Percentiles rank a stretch among this genome's conserved stretches.
Evolutionary conservation across 2,797 vertebrate genomes (phyloP).

Genomic region (Vireo griseus): DNA sequence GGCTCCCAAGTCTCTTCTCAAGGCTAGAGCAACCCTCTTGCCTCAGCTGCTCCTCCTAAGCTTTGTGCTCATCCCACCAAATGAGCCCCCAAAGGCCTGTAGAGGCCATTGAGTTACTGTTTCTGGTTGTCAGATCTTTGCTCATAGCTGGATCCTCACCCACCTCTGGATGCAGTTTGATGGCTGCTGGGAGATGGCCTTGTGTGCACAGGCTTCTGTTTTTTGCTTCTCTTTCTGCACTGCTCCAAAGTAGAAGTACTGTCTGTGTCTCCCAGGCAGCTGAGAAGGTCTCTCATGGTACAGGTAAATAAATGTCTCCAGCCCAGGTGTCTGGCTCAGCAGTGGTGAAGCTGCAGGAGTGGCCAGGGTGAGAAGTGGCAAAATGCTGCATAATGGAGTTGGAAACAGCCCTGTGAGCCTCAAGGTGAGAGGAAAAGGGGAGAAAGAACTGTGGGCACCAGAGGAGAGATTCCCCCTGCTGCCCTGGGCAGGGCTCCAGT

Average conservation of each 20-base stretch:
- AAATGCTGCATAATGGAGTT: not conserved
- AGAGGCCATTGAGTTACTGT: not conserved
- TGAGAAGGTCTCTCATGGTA: rapidly evolving
- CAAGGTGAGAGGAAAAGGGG: no score
- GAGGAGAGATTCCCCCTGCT: not conserved
- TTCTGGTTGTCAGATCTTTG: not conserved
- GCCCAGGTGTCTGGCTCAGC: not conserved
- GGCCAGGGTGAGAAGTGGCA: not conserved
- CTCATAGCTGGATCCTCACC: not conserved
- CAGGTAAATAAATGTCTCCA: not conserved
- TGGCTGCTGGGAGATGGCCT: not conserved
- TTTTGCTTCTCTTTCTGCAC: not conserved
- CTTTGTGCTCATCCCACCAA: not conserved
- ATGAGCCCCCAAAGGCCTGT: not conserved
- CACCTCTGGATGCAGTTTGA: not conserved
- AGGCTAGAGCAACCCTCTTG: not conserved
- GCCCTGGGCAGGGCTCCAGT: not conserved
- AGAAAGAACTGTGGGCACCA: no score
- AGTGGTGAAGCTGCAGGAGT: not conserved
- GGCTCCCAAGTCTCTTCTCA: not conserved
- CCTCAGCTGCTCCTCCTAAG: not conserved
- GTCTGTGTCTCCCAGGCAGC: not conserved
- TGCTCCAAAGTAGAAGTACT: not conserved
- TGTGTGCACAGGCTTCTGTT: not conserved
- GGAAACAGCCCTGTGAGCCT: not conserved